Conservation (phyloP, 2,797 vertebrate genomes). For the Pseudochirops cupreus region DNA sequence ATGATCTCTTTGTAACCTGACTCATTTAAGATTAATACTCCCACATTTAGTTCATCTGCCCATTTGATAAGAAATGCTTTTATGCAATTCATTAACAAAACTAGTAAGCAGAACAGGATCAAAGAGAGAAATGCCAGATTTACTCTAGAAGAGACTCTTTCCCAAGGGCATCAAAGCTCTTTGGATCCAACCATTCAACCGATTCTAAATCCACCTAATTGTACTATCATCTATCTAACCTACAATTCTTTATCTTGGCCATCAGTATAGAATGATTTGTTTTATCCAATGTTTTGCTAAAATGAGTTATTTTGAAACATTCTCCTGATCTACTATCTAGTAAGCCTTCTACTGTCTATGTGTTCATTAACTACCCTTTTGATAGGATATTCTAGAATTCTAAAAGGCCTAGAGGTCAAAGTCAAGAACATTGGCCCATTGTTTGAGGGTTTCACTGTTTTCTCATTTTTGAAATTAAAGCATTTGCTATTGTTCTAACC, state of each 20-base stretch:
- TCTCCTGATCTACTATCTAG: not conserved
- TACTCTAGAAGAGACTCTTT: not conserved
- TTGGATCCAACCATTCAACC: not conserved
- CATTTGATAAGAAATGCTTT: not conserved
- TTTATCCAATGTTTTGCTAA: not conserved
- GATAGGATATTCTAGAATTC: not conserved
- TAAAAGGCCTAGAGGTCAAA: not conserved
- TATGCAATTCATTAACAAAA: not conserved
- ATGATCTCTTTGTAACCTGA: not conserved
- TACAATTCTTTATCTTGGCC: not conserved
- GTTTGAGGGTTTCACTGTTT: not conserved
- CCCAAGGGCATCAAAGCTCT: not conserved
- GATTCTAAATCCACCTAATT: not conserved
- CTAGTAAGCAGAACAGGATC: not conserved
- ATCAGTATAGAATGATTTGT: not conserved
- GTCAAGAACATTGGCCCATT: not conserved
- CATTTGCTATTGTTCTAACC: not conserved
- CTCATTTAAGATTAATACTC: not conserved
- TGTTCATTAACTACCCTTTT: not conserved
- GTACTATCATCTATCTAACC: not conserved
- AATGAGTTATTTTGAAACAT: not conserved
- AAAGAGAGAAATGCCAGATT: not conserved
- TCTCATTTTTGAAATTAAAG: not conserved
- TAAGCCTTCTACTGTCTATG: not conserved
- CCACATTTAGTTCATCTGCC: not conserved